phyloP scores from a whole-genome alignment of 2,797 vertebrate species.

The Artibeus lituratus region DNA sequence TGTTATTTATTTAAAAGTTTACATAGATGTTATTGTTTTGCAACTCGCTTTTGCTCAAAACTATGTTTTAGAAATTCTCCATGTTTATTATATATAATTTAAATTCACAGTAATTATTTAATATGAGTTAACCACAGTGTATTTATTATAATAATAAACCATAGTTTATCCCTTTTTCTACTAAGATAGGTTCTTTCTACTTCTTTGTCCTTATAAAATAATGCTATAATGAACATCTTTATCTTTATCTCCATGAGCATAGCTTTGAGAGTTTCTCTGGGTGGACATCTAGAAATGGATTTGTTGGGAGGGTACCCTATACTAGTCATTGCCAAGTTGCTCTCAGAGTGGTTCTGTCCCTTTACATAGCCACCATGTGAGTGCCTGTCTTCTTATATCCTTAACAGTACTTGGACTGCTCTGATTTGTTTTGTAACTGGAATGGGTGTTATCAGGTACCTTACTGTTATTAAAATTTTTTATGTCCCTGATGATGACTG shows the following conservation, averaged over 20 bases:
- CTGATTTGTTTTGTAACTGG: background rate
- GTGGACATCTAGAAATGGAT: background rate
- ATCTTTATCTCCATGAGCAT: background rate
- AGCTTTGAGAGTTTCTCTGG: background rate
- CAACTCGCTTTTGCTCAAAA: background rate
- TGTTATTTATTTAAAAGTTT: background rate
- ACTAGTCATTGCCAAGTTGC: background rate
- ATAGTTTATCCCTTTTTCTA: background rate
- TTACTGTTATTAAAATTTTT: background rate
- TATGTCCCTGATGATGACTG: background rate
- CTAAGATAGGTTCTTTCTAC: background rate
- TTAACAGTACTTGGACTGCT: background rate
- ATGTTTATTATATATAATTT: background rate
- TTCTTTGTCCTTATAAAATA: background rate
- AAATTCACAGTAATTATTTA: background rate
- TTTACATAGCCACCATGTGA: background rate
- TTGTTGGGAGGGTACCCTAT: background rate
- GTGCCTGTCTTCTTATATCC: background rate
- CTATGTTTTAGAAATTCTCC: background rate
- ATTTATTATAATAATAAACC: slow-evolving; percentile 7
- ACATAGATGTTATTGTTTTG: background rate
- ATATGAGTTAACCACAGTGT: background rate
- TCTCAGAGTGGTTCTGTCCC: background rate
- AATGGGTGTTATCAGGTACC: background rate
- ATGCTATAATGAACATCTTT: background rate